Percentiles rank a stretch among this genome's conserved stretches.
These are phyloP conservation scores for Coturnix japonica DNA, from an alignment of 2,113 vertebrate genomes.

Conservation along the genomic window DNA sequence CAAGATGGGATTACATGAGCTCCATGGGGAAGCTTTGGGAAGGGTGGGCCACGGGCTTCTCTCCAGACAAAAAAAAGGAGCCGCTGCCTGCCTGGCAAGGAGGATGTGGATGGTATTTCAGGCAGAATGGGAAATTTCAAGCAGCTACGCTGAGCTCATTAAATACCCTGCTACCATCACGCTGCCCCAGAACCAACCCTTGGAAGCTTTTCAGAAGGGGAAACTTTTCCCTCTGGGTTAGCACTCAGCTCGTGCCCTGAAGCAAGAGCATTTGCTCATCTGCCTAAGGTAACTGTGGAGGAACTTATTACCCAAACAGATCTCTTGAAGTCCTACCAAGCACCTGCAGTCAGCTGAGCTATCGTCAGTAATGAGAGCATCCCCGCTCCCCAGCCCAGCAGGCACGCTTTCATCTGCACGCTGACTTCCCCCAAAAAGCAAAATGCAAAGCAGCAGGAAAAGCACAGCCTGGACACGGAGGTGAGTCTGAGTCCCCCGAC, in stretches of 20 bases:
- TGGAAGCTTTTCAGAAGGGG: neutral
- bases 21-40: accelerated
- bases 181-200: neutral
- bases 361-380: neutral
- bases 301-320: accelerated
- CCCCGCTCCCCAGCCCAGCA: neutral
- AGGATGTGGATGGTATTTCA: neutral
- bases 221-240: neutral
- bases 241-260: accelerated
- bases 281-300: accelerated
- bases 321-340: neutral
- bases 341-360: neutral
- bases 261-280: neutral
- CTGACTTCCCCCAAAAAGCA: neutral
- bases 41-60: accelerated
- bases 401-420: accelerated
- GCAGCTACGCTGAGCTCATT: neutral
- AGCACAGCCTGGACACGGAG: neutral
- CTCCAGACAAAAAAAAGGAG: neutral
- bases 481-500: neutral
- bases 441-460: neutral
- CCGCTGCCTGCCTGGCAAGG: neutral
- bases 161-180: accelerated
- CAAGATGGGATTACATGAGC: neutral
- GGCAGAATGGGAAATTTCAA: neutral